These are phyloP conservation scores for Amblyornis subalaris DNA, from an alignment of 2,113 vertebrate genomes.

Conservation along the genomic window DNA sequence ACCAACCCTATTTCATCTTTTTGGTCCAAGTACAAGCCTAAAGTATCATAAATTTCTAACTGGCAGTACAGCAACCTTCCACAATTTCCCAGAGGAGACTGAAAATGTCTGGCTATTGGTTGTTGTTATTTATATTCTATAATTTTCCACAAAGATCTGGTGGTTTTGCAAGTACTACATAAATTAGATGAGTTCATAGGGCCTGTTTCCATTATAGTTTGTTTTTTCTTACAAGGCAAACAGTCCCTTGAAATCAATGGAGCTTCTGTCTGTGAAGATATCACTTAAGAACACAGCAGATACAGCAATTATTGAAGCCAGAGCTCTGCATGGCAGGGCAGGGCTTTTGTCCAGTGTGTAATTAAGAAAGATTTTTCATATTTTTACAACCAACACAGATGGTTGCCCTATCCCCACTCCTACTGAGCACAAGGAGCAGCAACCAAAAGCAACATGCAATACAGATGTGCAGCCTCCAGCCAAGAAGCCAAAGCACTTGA, in stretches of 20 bases:
- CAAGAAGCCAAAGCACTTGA: neutral
- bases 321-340: neutral
- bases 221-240: neutral
- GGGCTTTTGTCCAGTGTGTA: neutral
- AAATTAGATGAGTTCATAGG: neutral
- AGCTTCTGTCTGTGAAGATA: neutral
- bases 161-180: neutral
- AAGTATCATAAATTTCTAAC: neutral
- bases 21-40: neutral
- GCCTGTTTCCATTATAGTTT: neutral
- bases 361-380: neutral
- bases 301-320: neutral
- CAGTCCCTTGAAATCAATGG: neutral
- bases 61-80: neutral
- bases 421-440: neutral
- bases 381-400: neutral
- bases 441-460: rapidly evolving
- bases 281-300: neutral
- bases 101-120: neutral
- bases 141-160: slow-evolving; percentile 2
- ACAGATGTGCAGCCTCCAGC: neutral
- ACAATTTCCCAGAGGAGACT: neutral
- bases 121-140: neutral
- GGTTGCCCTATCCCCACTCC: neutral
- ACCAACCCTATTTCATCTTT: neutral